phyloP scores from a whole-genome alignment of 2,888 invertebrate species.

The Acheta domesticus region DNA sequence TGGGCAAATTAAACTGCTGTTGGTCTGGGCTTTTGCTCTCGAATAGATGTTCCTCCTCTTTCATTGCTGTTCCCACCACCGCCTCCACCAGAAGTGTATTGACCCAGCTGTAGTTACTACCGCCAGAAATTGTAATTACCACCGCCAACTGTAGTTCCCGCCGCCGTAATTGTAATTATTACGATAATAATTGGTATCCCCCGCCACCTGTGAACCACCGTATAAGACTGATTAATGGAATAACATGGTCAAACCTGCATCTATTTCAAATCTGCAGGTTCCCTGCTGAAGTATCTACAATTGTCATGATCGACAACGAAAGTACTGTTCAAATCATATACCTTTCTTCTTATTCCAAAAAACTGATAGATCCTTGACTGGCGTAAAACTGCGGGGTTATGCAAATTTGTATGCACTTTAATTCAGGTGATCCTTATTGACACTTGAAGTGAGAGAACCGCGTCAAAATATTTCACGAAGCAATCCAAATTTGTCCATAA shows the following conservation, averaged over 20 bases:
- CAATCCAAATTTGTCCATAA: too few species aligned
- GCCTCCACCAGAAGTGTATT: not conserved
- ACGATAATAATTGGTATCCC: not conserved
- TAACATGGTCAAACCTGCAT: slow-evolving; percentile 65
- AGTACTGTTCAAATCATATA: not conserved
- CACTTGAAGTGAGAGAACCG: too few species aligned
- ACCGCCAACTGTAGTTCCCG: not conserved
- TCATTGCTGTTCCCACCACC: not conserved
- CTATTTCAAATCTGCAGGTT: slow-evolving; percentile 61
- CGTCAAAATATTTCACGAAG: too few species aligned
- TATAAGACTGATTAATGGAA: slow-evolving; percentile 28
- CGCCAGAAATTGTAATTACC: not conserved
- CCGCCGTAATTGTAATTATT: not conserved
- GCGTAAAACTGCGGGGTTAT: too few species aligned
- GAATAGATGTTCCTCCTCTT: not conserved
- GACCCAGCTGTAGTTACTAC: not conserved
- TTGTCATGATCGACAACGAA: slow-evolving; percentile 42
- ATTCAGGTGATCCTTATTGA: too few species aligned
- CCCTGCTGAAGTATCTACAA: slow-evolving; percentile 67
- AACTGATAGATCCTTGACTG: too few species aligned
- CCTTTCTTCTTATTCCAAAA: too few species aligned
- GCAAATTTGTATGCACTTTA: too few species aligned
- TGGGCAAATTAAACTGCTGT: not conserved
- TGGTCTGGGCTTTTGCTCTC: not conserved
- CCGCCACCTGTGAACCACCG: not conserved